Evolutionary conservation across 2,888 invertebrate genomes (phyloP).

Genomic region (Parasteatoda lunata): DNA sequence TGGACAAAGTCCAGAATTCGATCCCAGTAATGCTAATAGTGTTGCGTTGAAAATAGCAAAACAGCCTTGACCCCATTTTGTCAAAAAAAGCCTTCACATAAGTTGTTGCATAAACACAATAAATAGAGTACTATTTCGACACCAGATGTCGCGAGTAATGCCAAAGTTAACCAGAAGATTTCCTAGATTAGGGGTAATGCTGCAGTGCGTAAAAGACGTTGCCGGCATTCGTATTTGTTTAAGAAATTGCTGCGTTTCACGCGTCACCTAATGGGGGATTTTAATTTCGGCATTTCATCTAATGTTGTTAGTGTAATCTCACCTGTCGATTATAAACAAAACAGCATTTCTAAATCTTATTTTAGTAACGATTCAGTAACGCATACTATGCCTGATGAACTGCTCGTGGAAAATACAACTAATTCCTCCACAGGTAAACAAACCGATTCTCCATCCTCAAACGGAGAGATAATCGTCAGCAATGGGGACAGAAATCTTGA

Average conservation of each 20-base stretch:
- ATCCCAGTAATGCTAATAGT: constrained; percentile 56
- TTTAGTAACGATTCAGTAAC: constrained; percentile 36
- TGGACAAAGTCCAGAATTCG: constrained; percentile 63
- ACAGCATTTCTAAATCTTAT: constrained; percentile 36
- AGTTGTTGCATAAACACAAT: constrained; percentile 50
- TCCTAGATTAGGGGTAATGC: constrained; percentile 58
- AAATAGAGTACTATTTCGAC: constrained; percentile 48
- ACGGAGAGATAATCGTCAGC: constrained; percentile 41
- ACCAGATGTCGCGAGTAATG: constrained; percentile 61
- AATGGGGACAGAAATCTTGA: constrained; percentile 66
- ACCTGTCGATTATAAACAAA: constrained; percentile 53
- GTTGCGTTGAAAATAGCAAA: constrained; percentile 45
- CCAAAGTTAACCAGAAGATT: constrained; percentile 53
- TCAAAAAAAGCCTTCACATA: constrained; percentile 38
- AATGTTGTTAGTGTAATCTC: constrained; percentile 52
- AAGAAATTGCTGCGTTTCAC: constrained; percentile 17
- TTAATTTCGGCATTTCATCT: constrained; percentile 58
- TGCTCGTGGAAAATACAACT: constrained; percentile 62
- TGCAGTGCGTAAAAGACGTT: constrained; percentile 66
- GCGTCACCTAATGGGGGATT: constrained; percentile 66
- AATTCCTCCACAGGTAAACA: constrained; percentile 55
- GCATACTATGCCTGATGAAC: constrained; percentile 63
- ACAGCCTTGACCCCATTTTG: constrained; percentile 61
- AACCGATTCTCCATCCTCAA: constrained; percentile 68
- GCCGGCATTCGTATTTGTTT: not conserved